Conservation (phyloP, 2,888 invertebrate genomes). For the Patella ulyssiponensis region DNA sequence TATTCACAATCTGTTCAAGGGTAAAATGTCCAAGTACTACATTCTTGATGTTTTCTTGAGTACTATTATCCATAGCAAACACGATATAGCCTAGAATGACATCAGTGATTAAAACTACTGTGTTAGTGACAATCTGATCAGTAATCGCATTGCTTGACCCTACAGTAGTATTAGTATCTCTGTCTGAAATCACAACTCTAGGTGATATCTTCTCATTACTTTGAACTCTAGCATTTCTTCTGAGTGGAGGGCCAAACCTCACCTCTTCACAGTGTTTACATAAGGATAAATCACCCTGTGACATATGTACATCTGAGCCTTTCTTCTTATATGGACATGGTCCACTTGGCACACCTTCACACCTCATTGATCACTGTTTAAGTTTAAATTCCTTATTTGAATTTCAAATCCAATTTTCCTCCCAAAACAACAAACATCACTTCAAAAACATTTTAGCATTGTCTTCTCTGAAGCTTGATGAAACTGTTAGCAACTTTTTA, state of each 20-base stretch:
- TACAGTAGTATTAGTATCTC: not conserved
- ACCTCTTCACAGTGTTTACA: not conserved
- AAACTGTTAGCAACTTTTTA: too few relatives aligned
- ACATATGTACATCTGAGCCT: not conserved
- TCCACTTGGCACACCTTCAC: slow-evolving; percentile 1
- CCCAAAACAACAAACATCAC: too few relatives aligned
- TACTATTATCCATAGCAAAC: not conserved
- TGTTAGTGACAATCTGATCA: not conserved
- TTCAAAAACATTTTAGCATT: too few relatives aligned
- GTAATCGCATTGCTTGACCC: not conserved
- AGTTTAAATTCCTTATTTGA: too few relatives aligned
- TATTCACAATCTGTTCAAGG: not conserved
- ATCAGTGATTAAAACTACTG: not conserved
- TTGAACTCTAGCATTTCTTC: not conserved
- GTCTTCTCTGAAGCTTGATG: too few relatives aligned
- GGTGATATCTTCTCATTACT: not conserved
- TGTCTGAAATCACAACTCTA: not conserved
- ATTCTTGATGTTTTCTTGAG: not conserved
- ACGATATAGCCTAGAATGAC: not conserved
- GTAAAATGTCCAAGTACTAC: not conserved
- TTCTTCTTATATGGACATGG: not conserved
- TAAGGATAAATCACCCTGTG: not conserved
- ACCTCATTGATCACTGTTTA: not conserved
- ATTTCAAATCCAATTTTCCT: too few relatives aligned
- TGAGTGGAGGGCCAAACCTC: not conserved